Conservation (phyloP, 1,140 invertebrate species). For the Dryas iulia region DNA sequence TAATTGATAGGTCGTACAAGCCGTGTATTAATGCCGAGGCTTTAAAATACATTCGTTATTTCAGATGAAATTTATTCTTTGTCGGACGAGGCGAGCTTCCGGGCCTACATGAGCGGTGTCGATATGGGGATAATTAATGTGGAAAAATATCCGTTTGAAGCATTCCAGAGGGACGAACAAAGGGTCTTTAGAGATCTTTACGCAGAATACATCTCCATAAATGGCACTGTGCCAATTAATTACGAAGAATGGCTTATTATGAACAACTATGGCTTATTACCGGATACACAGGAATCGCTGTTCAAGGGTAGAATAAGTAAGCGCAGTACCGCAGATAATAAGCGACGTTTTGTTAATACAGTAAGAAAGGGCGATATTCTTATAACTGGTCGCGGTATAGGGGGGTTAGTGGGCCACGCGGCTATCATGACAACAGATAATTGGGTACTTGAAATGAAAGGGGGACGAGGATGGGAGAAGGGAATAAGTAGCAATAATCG, state of each 20-base stretch:
- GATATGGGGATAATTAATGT: constrained; percentile 58
- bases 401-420: constrained; percentile 49
- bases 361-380: constrained; percentile 59
- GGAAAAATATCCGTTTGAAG: constrained; percentile 54
- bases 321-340: constrained; percentile 54
- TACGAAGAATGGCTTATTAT: constrained; percentile 59
- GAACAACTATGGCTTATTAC: constrained; percentile 58
- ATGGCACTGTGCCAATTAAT: constrained; percentile 48
- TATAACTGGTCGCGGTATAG: constrained; percentile 48
- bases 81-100: constrained; percentile 35
- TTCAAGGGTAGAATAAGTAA: constrained; percentile 54
- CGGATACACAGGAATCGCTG: constrained; percentile 58
- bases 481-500: constrained; percentile 52
- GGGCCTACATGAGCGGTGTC: constrained; percentile 45
- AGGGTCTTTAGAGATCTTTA: constrained; percentile 51
- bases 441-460: constrained; percentile 57
- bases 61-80: constrained; percentile 26
- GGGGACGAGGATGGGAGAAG: constrained; percentile 42
- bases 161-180: constrained; percentile 48
- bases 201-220: constrained; percentile 38
- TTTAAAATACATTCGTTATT: constrained; percentile 30
- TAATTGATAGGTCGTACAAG: constrained; percentile 13
- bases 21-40: constrained; percentile 9
- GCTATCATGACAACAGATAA: constrained; percentile 59
- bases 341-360: constrained; percentile 54